Evolutionary conservation across 2,113 vertebrate species (phyloP).

Genomic region (Clarias gariepinus): DNA sequence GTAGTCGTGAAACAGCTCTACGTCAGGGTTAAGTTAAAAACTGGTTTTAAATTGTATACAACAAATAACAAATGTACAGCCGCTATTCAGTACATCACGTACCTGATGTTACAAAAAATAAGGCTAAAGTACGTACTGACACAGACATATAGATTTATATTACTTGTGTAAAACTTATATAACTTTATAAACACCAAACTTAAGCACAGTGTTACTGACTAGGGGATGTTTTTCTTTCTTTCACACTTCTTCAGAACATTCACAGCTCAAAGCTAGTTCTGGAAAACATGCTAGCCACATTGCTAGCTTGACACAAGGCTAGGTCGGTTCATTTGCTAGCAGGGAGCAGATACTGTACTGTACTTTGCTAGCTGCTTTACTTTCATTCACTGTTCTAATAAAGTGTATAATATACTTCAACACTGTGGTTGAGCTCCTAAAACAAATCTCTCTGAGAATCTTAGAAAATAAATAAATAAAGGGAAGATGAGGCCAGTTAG

Average conservation of each 20-base stretch:
- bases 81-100: background rate
- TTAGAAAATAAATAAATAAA: background rate
- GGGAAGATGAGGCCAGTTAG: background rate
- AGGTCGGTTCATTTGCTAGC: background rate
- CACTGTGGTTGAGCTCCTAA: background rate
- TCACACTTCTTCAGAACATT: no score
- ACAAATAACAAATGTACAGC: no score
- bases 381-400: background rate
- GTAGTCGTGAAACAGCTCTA: no score
- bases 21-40: no score
- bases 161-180: background rate
- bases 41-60: no score
- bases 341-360: background rate
- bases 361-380: background rate
- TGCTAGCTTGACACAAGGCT: background rate
- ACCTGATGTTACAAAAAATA: background rate
- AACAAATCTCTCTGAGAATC: background rate
- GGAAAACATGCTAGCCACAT: background rate
- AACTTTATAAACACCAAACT: background rate
- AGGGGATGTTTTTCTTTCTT: no score
- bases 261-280: background rate
- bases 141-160: background rate
- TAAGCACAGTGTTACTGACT: background rate
- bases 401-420: background rate
- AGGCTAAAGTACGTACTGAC: background rate